phyloP scores from a whole-genome alignment of 2,113 vertebrate genomes.

The Saguinus imperator region DNA sequence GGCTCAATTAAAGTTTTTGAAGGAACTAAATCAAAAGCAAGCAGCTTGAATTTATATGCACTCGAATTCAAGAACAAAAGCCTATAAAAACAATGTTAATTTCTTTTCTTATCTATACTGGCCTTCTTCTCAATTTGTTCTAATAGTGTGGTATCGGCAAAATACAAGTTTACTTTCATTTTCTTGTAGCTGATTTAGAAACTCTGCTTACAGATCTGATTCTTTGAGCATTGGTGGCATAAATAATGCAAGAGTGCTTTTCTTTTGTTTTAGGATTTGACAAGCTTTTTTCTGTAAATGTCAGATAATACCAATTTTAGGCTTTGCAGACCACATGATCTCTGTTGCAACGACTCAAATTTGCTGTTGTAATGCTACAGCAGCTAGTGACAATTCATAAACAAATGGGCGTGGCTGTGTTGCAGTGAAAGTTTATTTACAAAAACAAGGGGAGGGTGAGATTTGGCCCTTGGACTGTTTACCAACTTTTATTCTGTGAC shows the following conservation, averaged over 20 bases:
- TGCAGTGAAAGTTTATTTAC: not conserved
- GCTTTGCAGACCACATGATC: not conserved
- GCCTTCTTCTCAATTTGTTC: not conserved
- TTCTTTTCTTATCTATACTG: not conserved
- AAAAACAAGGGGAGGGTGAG: not conserved
- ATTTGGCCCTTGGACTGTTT: not conserved
- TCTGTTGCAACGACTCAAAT: not conserved
- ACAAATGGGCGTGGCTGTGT: not conserved
- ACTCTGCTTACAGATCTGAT: not conserved
- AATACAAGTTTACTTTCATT: not conserved
- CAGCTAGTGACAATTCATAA: not conserved
- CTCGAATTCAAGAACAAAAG: not conserved
- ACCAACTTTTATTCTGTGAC: not conserved
- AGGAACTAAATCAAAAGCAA: slow-evolving; percentile 18
- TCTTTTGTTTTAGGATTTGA: not conserved
- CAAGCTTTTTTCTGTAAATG: not conserved
- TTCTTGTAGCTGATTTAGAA: not conserved
- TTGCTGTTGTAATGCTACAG: not conserved
- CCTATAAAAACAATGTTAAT: not conserved
- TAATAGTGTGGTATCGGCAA: not conserved
- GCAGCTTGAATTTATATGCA: not conserved
- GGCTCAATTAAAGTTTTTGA: not conserved
- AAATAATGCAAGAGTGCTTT: not conserved
- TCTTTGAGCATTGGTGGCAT: not conserved
- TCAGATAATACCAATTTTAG: not conserved